Evolutionary conservation across 2,888 invertebrate species (phyloP).

Genomic region (Machimus rusticus): DNA sequence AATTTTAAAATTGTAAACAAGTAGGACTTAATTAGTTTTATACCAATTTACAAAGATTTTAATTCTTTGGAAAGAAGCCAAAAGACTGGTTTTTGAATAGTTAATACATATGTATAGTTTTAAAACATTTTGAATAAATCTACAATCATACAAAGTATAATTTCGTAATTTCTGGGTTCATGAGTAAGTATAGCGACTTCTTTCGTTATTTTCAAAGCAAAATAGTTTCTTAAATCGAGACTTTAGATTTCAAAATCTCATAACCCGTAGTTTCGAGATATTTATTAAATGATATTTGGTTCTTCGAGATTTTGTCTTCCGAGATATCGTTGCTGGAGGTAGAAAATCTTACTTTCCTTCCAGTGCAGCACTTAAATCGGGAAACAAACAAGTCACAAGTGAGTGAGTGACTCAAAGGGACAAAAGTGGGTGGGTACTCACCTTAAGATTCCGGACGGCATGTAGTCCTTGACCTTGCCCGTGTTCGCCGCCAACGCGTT

Average conservation of each 20-base stretch:
- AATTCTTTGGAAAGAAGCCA: too few species aligned
- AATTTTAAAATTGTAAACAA: too few species aligned
- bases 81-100: too few species aligned
- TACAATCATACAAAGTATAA: too few species aligned
- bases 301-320: background rate
- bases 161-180: background rate
- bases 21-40: too few species aligned
- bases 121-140: too few species aligned
- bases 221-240: background rate
- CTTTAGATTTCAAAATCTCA: background rate
- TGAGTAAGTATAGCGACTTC: background rate
- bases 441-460: constrained; percentile 66
- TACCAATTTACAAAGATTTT: too few species aligned
- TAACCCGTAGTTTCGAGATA: background rate
- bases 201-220: background rate
- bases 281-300: background rate
- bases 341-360: constrained; percentile 71
- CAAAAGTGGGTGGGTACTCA: constrained; percentile 52
- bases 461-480: constrained; percentile 58
- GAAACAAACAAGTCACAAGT: constrained; percentile 50
- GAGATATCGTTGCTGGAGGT: constrained; percentile 40
- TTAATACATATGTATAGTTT: too few species aligned
- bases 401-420: constrained; percentile 46
- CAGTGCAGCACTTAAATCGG: constrained; percentile 70
- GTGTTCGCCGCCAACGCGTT: constrained; percentile 61